phyloP scores from a whole-genome alignment of 2,888 invertebrate genomes.

The Cephus pygmeus region DNA sequence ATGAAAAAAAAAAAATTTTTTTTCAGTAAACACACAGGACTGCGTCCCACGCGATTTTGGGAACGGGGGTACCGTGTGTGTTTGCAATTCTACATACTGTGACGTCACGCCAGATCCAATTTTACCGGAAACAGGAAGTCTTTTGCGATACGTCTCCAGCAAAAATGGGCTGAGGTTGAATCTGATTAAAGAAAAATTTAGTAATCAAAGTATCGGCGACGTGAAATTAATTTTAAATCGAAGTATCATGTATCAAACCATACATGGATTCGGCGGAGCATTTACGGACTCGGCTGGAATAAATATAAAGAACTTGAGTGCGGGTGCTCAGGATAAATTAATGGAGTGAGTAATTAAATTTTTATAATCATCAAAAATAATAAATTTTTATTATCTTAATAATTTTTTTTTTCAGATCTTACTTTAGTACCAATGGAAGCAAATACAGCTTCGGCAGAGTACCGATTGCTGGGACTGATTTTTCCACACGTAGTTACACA shows the following conservation, averaged over 20 bases:
- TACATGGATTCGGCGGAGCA: constrained; percentile 86
- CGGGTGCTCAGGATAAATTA: constrained; percentile 66
- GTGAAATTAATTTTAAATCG: constrained; percentile 46
- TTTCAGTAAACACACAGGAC: constrained; percentile 4
- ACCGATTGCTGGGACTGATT: constrained; percentile 86
- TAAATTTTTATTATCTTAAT: constrained; percentile 1
- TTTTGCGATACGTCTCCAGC: constrained; percentile 71
- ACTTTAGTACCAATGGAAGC: constrained; percentile 76
- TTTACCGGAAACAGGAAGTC: constrained; percentile 64
- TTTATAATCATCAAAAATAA: not conserved
- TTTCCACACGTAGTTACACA: constrained; percentile 82
- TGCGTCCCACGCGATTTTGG: constrained; percentile 35
- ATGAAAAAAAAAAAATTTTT: not conserved
- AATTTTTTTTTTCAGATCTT: constrained; percentile 70
- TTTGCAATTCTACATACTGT: constrained; percentile 75
- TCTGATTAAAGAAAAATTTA: not conserved
- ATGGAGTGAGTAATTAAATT: constrained; percentile 61
- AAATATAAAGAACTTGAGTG: constrained; percentile 73
- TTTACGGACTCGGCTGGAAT: constrained; percentile 78
- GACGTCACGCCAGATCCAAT: constrained; percentile 72
- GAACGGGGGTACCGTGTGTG: constrained; percentile 69
- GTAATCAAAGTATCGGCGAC: not conserved
- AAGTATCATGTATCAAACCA: constrained; percentile 70
- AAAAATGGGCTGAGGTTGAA: constrained; percentile 72
- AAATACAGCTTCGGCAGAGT: constrained; percentile 82